phyloP scores from a whole-genome alignment of 2,888 invertebrate genomes.

The Diogma glabrata region DNA sequence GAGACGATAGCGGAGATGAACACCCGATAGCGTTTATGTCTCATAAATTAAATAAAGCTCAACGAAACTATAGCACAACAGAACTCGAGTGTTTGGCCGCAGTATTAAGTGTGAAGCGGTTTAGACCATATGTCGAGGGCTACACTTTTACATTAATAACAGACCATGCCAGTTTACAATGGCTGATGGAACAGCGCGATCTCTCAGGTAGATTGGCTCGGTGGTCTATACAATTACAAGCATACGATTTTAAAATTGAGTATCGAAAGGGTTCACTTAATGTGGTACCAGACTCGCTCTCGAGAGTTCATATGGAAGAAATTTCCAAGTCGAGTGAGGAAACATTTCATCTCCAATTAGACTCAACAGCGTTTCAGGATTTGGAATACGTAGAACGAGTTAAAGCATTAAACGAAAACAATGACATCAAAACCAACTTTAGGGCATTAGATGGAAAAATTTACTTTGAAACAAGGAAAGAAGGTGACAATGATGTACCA shows the following conservation, averaged over 20 bases:
- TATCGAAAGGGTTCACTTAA: conserved; percentile 9
- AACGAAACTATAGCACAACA: not conserved
- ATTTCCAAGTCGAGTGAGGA: not conserved
- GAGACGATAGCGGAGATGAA: not conserved
- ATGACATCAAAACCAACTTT: not conserved
- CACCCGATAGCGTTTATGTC: not conserved
- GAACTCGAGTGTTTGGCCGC: too few species aligned
- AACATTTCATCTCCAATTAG: not conserved
- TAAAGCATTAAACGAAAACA: not conserved
- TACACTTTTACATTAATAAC: not conserved
- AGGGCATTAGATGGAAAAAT: not conserved
- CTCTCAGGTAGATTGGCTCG: conserved; percentile 8
- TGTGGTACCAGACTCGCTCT: conserved; percentile 9
- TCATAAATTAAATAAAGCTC: not conserved
- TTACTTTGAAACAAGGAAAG: not conserved
- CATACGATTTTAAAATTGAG: conserved; percentile 10
- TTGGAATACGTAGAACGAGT: not conserved
- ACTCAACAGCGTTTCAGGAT: not conserved
- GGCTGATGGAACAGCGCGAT: conserved; percentile 11
- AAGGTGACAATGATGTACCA: not conserved
- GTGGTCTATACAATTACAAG: conserved; percentile 11
- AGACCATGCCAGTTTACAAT: not conserved
- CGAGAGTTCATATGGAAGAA: not conserved
- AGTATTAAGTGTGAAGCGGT: not conserved
- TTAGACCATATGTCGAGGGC: not conserved